Percentiles rank a stretch among this genome's conserved stretches.
phyloP scores from a whole-genome alignment of 2,797 vertebrate genomes.

The Ataeniobius toweri region DNA sequence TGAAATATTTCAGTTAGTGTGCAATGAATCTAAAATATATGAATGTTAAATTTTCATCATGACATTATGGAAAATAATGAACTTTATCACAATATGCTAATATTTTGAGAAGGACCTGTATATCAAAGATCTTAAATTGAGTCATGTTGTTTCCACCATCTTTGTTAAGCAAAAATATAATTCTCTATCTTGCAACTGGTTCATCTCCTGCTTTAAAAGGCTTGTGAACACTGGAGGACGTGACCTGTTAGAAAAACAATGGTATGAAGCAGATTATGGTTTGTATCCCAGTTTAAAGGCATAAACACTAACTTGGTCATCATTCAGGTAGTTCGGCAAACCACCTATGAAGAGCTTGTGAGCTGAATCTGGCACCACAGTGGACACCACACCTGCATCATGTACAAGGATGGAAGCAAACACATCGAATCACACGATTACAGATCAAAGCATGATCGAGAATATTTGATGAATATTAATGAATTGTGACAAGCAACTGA shows the following conservation, averaged over 20 bases:
- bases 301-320: slow-evolving; percentile 86
- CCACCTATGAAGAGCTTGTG: slow-evolving; percentile 95
- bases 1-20: too few relatives aligned
- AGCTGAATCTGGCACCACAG: slow-evolving; percentile 93
- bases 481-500: slow-evolving; percentile 57
- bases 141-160: background rate
- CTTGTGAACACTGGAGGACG: background rate
- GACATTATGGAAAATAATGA: too few relatives aligned
- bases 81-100: too few relatives aligned
- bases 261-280: background rate
- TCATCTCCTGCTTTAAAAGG: background rate
- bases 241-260: background rate
- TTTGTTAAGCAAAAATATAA: background rate
- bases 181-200: background rate
- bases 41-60: too few relatives aligned
- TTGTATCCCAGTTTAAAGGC: background rate
- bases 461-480: slow-evolving; percentile 4
- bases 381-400: slow-evolving; percentile 89
- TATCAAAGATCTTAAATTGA: background rate
- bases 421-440: slow-evolving; percentile 12
- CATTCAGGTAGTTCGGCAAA: slow-evolving; percentile 93
- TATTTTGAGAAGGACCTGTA: too few relatives aligned
- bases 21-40: too few relatives aligned
- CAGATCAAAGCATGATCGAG: background rate
- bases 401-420: slow-evolving; percentile 6